Percentiles rank a stretch among this genome's conserved stretches.
These are phyloP conservation scores for Sardinella longiceps DNA, from an alignment of 2,797 vertebrate genomes.

Conservation along the genomic window DNA sequence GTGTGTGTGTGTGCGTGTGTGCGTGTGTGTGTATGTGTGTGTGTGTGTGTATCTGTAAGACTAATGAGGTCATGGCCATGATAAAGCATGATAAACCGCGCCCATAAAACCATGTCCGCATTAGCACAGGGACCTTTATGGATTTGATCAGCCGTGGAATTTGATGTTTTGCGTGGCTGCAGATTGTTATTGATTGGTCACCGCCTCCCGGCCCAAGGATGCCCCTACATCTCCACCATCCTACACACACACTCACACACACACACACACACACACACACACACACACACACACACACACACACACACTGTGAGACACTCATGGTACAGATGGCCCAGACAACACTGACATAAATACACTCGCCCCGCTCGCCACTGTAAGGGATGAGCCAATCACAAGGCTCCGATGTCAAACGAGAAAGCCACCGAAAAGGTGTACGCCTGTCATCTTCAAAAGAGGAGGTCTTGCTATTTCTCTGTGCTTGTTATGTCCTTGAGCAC, in stretches of 20 bases:
- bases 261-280: neutral
- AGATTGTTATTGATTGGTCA: constrained; percentile 13
- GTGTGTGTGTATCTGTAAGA: neutral
- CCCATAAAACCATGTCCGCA: neutral
- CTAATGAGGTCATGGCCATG: constrained; percentile 11
- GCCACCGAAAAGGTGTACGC: neutral
- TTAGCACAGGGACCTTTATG: neutral
- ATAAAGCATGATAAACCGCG: neutral
- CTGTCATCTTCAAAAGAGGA: neutral
- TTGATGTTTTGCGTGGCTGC: constrained; percentile 11
- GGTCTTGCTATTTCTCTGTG: neutral
- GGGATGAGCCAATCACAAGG: constrained; percentile 37
- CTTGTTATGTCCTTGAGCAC: neutral
- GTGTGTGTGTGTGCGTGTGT: neutral
- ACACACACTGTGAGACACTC: neutral
- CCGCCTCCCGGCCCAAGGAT: neutral
- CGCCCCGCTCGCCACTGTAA: constrained; percentile 30
- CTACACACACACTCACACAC: neutral
- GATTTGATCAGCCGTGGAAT: constrained; percentile 1
- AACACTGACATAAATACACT: constrained; percentile 36
- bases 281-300: neutral
- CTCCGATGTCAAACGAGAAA: neutral
- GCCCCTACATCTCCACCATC: neutral
- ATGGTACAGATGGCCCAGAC: constrained; percentile 31
- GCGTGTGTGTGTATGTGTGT: neutral